Evolutionary conservation across 2,113 vertebrate species (phyloP).

Genomic region (Trematocara unimaculatum): DNA sequence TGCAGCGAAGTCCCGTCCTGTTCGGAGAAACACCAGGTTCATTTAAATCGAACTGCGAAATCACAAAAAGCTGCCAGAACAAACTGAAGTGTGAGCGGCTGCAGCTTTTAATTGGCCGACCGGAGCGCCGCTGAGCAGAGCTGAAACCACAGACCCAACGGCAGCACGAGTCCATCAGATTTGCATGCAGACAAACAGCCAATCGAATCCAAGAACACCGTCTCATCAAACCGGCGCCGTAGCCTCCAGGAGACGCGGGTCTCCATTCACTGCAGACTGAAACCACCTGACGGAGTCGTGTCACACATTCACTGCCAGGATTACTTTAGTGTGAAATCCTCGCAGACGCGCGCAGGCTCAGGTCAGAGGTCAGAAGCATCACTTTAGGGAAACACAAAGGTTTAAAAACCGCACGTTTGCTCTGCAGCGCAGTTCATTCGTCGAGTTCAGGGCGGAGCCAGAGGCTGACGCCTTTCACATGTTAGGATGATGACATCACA

Average conservation of each 20-base stretch:
- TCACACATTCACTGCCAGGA: accelerated
- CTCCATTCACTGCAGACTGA: background rate
- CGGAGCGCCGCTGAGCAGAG: background rate
- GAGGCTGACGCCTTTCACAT: background rate
- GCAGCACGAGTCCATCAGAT: background rate
- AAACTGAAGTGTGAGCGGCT: background rate
- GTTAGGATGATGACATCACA: background rate
- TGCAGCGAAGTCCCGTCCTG: background rate
- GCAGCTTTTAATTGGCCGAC: background rate
- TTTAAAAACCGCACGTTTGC: accelerated
- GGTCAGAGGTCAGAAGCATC: background rate
- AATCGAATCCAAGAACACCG: background rate
- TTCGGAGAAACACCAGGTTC: background rate
- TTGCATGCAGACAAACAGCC: background rate
- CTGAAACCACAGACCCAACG: background rate
- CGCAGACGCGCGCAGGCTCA: accelerated
- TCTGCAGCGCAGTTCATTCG: background rate
- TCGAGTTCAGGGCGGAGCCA: background rate
- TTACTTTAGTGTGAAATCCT: accelerated
- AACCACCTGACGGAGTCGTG: background rate
- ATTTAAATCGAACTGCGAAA: background rate
- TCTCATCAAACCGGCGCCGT: background rate
- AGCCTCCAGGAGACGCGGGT: accelerated
- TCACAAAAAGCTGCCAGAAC: background rate
- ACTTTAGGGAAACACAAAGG: accelerated